Evolutionary conservation across 2,113 vertebrate species (phyloP), one percentile per base, ranked within the genome.

Genomic region (Sinocyclocheilus rhinocerous): DNA sequence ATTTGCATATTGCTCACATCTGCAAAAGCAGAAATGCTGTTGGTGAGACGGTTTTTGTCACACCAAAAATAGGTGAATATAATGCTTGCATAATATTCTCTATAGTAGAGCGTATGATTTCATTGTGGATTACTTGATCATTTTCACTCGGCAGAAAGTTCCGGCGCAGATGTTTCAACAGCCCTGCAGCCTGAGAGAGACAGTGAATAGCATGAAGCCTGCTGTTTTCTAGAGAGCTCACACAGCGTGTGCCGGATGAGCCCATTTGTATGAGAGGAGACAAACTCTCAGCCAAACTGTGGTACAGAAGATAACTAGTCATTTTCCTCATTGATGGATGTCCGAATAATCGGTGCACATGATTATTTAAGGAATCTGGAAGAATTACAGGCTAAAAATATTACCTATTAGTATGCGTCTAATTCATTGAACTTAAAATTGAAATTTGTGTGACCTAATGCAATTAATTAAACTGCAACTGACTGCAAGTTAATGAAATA

Each of bases 121-220:
- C 26, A 55, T 55, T 77, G 24, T 55, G 75, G 48, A 55, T 77
- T 77, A 33, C 76, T 20, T 33, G 9, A 77, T 77, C 4, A 77
- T 77, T 55, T 77, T 77, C 24, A 77, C 50, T 77, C n/a, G n/a
- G 45, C 24, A 29, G 50, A 55, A 77, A 57, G 76, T 77, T 77
- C 50, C 76, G 45, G 76, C 76, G 22, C 76, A 77, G 76, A 77
- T 77, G 76, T 77, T 77, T 77, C 26, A 77, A 55, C 50, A 77
- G 76, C 76, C 76, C 48, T 77, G 76, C 76, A 77, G 76, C 76
- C 50, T 55, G 50, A 77, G 76, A 55, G 76, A 77, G 76, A 77
- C 24, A 3, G 50, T 55, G 76, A 77, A 77, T 77, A 77, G 48
- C 45, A 1, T 33, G 50, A 55, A 55, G 48, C 76, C 76, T 77